Evolutionary conservation across 2,797 vertebrate species (phyloP), one percentile per base, ranked within the genome.

Genomic region (Dicrostonyx torquatus): DNA sequence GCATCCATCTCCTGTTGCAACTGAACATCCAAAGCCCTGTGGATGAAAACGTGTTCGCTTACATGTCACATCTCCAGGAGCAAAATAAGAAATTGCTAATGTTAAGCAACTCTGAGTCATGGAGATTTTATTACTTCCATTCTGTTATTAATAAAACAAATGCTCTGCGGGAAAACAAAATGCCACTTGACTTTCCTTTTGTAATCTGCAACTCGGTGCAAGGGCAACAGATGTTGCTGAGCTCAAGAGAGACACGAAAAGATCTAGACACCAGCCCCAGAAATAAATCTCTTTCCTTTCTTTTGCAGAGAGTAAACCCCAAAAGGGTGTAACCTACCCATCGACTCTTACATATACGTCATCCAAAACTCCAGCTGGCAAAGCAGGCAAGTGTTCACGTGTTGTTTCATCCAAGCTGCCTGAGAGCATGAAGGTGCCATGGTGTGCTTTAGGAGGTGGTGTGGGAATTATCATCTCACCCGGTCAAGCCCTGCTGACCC

Each of bases 291-390:
- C 22, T 48, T 6, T 29, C 4, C 29, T 87, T 95, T 87, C 37
- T 22, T 78, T 98, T 98, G 92, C 96, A 99, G 99, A 99, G 97
- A 99, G 99, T 70, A 99, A 99, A 97, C 98, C 99, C 86, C 99
- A 99, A 98, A 99, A 99, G 98, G 99, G 99, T 78, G 98, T 99
- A 68, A 99, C 98, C 93, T 99, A 99, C 89, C 99, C 99, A 1
- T 98, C 99, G 1, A 98, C 98, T 64, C 99, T 99, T 97, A 99
- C 99, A 98, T 99, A 99, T 58, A 98, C 98, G 82, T 98, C 99
- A 53, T 97, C 99, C 94, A 99, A 98, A 98, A 98, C 98, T 8
- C 98, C 98, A 94, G 97, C 98, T 45, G 98, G 98, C 90, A 99
- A 99, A 97, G 97, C 99, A 98, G 99, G 99, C 99, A 98, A 99